Percentiles rank a stretch among this genome's conserved stretches.
These are phyloP conservation scores for Mimas tiliae DNA, from an alignment of 2,888 invertebrate genomes.

Conservation along the genomic window DNA sequence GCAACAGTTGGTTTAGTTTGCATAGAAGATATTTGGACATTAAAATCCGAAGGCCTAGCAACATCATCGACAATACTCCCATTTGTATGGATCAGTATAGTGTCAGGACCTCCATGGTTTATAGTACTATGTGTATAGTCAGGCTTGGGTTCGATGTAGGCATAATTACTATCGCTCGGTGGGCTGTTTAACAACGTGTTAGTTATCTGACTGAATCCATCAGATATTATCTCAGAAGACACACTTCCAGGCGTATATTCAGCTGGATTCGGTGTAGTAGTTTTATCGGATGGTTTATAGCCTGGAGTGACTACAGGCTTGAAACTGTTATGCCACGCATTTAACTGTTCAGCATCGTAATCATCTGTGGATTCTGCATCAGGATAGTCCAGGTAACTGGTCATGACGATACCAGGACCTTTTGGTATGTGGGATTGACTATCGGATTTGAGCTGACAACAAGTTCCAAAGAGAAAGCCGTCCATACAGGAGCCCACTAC, in stretches of 20 bases:
- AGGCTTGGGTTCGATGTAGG: constrained; percentile 64
- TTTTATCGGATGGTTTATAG: constrained; percentile 64
- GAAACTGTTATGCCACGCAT: constrained; percentile 75
- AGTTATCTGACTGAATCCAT: constrained; percentile 84
- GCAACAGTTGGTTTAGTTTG: constrained; percentile 75
- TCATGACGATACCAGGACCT: constrained; percentile 79
- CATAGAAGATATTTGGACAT: constrained; percentile 77
- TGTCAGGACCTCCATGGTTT: constrained; percentile 86
- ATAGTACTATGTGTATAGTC: constrained; percentile 84
- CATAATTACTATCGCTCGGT: constrained; percentile 71
- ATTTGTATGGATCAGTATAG: constrained; percentile 84
- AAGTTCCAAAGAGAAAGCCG: constrained; percentile 96
- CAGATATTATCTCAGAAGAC: constrained; percentile 80
- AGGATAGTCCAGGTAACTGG: constrained; percentile 76
- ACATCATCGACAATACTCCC: constrained; percentile 83
- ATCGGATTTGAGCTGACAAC: constrained; percentile 89
- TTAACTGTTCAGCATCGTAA: constrained; percentile 70
- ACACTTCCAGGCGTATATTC: constrained; percentile 65
- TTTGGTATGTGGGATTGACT: constrained; percentile 79
- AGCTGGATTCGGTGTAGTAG: constrained; percentile 55
- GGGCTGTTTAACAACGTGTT: constrained; percentile 77
- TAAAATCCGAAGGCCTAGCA: constrained; percentile 79
- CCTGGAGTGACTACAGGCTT: constrained; percentile 79
- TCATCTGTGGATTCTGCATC: constrained; percentile 70
- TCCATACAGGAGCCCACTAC: constrained; percentile 96